Conservation (phyloP, 1,140 invertebrate species). For the Magallana angulata region DNA sequence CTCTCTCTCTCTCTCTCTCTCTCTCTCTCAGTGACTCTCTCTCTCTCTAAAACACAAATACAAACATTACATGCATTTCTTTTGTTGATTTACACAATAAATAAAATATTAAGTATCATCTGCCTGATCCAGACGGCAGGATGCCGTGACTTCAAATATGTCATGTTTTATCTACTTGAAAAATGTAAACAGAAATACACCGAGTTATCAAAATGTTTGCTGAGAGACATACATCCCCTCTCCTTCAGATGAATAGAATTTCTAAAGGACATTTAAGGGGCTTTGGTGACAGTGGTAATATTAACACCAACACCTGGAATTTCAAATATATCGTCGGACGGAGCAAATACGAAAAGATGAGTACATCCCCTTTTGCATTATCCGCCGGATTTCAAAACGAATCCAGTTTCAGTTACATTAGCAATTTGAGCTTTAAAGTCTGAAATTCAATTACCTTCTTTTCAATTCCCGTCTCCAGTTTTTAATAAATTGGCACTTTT, state of each 20-base stretch:
- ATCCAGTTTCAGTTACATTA: conserved; percentile 3
- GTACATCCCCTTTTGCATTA: conserved; percentile 24
- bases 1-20: too few relatives aligned
- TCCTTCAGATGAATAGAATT: too few relatives aligned
- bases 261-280: background rate
- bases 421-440: conserved; percentile 25
- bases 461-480: conserved; percentile 3
- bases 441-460: conserved; percentile 35
- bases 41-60: too few relatives aligned
- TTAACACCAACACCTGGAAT: background rate
- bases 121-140: too few relatives aligned
- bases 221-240: background rate
- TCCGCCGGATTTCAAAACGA: conserved; percentile 5
- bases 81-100: too few relatives aligned
- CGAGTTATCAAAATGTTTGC: background rate
- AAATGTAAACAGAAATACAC: background rate
- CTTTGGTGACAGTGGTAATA: background rate
- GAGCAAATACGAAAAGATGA: background rate
- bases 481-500: conserved; percentile 31
- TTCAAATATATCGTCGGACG: background rate
- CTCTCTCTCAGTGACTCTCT: too few relatives aligned
- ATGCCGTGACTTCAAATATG: too few relatives aligned
- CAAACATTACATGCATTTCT: too few relatives aligned
- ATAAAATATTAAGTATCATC: too few relatives aligned
- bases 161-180: background rate